A percentile compares a stretch with the other conserved stretches of the same genome.
Evolutionary conservation across 1,140 invertebrate species (phyloP).

Genomic region (Drosophila kohkoa): DNA sequence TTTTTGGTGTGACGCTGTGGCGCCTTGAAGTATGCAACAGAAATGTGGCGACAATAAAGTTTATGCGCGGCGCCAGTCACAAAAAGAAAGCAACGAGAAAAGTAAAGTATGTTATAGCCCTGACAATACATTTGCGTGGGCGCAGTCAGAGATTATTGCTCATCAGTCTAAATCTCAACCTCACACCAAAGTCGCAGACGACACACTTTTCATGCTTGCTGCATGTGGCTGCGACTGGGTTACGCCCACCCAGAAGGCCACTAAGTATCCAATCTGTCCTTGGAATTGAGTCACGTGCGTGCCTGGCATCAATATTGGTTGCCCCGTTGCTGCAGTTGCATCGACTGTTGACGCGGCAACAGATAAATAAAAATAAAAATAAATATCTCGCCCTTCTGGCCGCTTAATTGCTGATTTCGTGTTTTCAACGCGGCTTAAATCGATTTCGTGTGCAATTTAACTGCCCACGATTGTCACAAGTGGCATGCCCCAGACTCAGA

Average conservation of each 20-base stretch:
- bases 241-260: constrained; percentile 41
- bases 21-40: constrained; percentile 75
- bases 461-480: constrained; percentile 68
- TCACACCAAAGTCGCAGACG: not conserved
- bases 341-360: constrained; percentile 25
- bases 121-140: constrained; percentile 22
- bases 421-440: constrained; percentile 73
- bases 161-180: not conserved
- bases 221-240: constrained; percentile 8
- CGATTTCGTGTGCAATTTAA: constrained; percentile 68
- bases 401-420: constrained; percentile 76
- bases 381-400: constrained; percentile 68
- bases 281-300: constrained; percentile 63
- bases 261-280: constrained; percentile 17
- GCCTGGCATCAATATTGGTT: constrained; percentile 68
- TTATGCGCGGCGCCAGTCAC: constrained; percentile 65
- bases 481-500: constrained; percentile 29
- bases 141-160: constrained; percentile 14
- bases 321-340: not conserved
- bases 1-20: constrained; percentile 55
- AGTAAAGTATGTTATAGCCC: constrained; percentile 12
- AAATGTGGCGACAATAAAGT: constrained; percentile 81
- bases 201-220: constrained; percentile 41
- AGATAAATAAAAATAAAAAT: constrained; percentile 50
- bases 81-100: constrained; percentile 22